These are phyloP conservation scores for Yponomeuta sedellus DNA, from an alignment of 2,888 invertebrate genomes.

Conservation along the genomic window DNA sequence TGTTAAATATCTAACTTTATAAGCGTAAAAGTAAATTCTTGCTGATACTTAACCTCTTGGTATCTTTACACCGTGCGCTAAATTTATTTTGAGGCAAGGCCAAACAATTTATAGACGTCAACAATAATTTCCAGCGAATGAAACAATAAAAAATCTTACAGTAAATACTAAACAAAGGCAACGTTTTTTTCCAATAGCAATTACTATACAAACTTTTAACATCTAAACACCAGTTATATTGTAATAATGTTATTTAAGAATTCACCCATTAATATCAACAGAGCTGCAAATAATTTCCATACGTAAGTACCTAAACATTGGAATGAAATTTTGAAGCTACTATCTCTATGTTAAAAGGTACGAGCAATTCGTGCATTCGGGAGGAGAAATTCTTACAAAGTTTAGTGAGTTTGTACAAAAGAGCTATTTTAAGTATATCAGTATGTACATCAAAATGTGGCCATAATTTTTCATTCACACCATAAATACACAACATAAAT, in stretches of 20 bases:
- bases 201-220: no score
- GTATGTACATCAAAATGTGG: neutral
- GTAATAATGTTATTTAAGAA: no score
- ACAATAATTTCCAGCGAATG: neutral
- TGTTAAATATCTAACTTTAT: neutral
- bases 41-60: no score
- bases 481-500: conserved; percentile 2
- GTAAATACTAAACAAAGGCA: neutral
- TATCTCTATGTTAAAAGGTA: neutral
- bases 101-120: neutral
- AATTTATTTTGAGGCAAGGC: neutral
- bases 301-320: neutral
- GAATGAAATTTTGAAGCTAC: neutral
- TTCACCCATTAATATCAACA: no score
- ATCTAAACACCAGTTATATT: no score
- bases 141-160: neutral
- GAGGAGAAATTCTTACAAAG: neutral
- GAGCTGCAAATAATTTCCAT: neutral
- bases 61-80: neutral
- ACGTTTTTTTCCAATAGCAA: no score
- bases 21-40: neutral
- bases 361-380: neutral
- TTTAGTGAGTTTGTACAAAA: neutral
- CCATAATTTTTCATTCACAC: neutral
- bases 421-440: no score